Evolutionary conservation across 2,113 vertebrate genomes (phyloP).

Genomic region (Crotalus tigris): DNA sequence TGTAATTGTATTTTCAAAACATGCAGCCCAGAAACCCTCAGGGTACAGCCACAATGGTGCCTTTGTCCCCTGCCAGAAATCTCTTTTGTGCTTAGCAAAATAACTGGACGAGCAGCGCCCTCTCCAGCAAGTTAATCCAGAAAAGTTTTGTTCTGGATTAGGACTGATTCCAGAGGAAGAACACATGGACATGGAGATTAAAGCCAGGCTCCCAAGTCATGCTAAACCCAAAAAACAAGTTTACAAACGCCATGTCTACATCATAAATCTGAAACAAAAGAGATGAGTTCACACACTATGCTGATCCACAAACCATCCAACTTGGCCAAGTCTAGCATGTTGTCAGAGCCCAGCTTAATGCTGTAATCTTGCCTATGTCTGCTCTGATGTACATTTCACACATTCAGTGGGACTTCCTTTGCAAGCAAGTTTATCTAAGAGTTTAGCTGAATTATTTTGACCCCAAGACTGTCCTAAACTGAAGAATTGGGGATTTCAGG

Average conservation of each 20-base stretch:
- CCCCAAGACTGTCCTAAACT: not conserved
- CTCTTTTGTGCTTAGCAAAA: not conserved
- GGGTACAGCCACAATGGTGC: not conserved
- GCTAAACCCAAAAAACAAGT: not conserved
- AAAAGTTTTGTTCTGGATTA: not conserved
- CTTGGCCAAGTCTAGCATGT: not conserved
- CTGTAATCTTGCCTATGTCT: not conserved
- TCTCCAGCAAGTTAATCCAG: not conserved
- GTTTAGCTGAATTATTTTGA: not conserved
- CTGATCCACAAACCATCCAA: not conserved
- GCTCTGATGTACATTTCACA: not conserved
- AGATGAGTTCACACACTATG: not conserved
- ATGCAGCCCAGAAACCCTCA: not conserved
- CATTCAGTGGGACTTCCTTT: not conserved
- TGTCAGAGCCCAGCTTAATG: not conserved
- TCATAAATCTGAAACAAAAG: not conserved
- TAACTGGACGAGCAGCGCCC: not conserved
- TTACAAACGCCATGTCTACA: not conserved
- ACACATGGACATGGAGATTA: not conserved
- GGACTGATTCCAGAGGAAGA: not conserved
- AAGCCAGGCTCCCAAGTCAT: not conserved
- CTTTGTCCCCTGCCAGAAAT: not conserved
- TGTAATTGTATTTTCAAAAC: not conserved
- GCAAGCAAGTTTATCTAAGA: not conserved
- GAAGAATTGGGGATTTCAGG: not conserved